phyloP scores from a whole-genome alignment of 2,797 vertebrate genomes.

The Oreochromis grahami region DNA sequence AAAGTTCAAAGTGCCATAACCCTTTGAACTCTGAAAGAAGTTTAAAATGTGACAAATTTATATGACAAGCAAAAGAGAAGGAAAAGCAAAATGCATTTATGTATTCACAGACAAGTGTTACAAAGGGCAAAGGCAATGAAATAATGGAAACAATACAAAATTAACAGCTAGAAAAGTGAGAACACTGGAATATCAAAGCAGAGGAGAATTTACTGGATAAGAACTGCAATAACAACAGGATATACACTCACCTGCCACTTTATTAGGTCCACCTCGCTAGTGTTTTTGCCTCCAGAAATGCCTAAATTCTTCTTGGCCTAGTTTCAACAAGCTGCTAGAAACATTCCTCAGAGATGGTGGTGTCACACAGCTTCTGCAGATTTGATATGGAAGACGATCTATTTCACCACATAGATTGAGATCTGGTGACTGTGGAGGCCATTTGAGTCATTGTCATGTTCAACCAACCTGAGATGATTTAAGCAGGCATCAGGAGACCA shows the following conservation, averaged over 20 bases:
- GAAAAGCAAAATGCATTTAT: not conserved
- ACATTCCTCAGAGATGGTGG: not conserved
- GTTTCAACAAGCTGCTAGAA: not conserved
- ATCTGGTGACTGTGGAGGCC: not conserved
- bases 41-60: not conserved
- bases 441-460: not conserved
- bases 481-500: not conserved
- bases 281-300: not conserved
- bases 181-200: not conserved
- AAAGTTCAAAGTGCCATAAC: not conserved
- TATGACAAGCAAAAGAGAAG: not conserved
- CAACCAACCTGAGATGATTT: not conserved
- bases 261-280: not conserved
- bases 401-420: not conserved
- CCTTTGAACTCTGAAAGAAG: not conserved
- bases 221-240: not conserved
- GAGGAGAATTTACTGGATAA: not conserved
- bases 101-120: not conserved
- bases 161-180: not conserved
- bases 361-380: not conserved
- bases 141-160: not conserved
- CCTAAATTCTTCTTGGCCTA: not conserved
- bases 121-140: not conserved
- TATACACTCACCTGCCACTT: not conserved
- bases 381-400: not conserved